Evolutionary conservation across 1,140 invertebrate species (phyloP), one percentile per base, ranked within the genome.

Genomic region (Reticulitermes speratus): DNA sequence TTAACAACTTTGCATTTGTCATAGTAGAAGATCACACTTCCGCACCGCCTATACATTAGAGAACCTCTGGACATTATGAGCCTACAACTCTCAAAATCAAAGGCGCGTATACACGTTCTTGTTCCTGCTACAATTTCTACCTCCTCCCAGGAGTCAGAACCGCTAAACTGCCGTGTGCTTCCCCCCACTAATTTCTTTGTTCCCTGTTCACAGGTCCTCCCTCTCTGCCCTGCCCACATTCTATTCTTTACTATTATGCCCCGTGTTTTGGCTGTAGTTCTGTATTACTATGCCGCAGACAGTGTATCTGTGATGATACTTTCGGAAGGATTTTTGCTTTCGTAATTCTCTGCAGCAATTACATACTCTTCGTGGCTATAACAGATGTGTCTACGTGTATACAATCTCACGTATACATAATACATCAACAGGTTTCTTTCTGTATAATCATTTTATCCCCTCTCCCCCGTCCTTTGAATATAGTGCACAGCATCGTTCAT

Each of bases 151-250:
- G 83, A 84, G 44, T 44, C 83, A 7, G 25, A 84, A 19, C 83
- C 83, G 38, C 83, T 44, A 84, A 84, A 84, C 44, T 84, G 44
- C 83, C 8, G 83, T 84, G 83, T 84, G 44, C 16, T 84, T 83
- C 23, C n/a, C 82, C 83, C 83, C 48, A 52, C 83, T 32, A 32
- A 84, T 44, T 84, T 84, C 83, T 84, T 84, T 84, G 83, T 84
- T 45, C 65, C 6, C 65, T 75, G 14, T 65, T 75, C 65, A 75
- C 25, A 75, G 65, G 25, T 16, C 65, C 1, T 30, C 65, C 65
- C 65, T 30, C 25, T 75, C n/a, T 14, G n/a, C 65, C 65, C 25
- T 75, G n/a, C 65, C 65, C n/a, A 75, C 65, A 25, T 30, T 75
- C 25, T 30, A 65, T 19, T 8, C 59, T 65, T 65, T 19, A 30